Conservation (phyloP, 2,113 vertebrate species). For the Sterrhoptilus dennistouni region DNA sequence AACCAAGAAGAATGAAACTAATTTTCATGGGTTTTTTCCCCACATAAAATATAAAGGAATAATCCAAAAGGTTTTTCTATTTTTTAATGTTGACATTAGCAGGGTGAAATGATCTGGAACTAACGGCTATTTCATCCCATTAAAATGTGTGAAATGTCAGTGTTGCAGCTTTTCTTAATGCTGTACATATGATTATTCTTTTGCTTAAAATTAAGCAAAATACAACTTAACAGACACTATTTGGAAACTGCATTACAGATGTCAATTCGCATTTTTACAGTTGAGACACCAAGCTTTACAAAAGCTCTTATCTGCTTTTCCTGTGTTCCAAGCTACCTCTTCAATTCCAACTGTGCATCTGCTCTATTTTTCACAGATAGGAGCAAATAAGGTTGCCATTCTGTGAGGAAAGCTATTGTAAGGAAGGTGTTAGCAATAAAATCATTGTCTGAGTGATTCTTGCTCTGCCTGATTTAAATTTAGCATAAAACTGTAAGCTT, state of each 20-base stretch:
- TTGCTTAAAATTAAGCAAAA: neutral
- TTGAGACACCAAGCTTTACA: neutral
- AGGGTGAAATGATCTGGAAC: neutral
- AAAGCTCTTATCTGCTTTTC: neutral
- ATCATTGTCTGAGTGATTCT: neutral
- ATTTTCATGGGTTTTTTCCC: neutral
- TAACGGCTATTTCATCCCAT: neutral
- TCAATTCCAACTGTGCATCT: neutral
- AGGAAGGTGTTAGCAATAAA: neutral
- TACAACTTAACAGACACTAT: neutral
- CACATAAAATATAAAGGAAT: neutral
- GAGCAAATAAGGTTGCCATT: neutral
- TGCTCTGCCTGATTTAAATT: neutral
- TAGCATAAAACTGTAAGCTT: neutral
- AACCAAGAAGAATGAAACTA: neutral
- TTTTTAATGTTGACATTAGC: neutral
- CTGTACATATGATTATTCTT: neutral
- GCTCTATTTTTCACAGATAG: neutral
- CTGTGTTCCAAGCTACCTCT: neutral
- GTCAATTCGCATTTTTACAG: neutral
- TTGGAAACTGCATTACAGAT: neutral
- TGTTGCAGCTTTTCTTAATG: neutral
- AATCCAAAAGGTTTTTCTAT: neutral
- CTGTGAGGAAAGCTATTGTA: neutral
- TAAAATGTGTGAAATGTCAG: neutral